phyloP scores from a whole-genome alignment of 2,113 vertebrate species.

The Leucopsar rothschildi region DNA sequence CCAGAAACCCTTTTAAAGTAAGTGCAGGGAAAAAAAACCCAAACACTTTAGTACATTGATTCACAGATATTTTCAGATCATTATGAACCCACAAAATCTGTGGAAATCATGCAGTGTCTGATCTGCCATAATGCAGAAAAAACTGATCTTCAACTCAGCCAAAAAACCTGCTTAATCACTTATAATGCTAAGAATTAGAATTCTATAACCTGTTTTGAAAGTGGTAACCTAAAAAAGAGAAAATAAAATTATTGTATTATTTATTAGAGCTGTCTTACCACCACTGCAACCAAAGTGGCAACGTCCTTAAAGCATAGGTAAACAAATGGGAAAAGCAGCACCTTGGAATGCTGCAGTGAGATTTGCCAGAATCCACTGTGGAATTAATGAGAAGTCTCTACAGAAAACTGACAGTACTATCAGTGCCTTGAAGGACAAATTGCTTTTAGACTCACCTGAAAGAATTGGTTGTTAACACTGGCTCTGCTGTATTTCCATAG shows the following conservation, averaged over 20 bases:
- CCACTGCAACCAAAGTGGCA: background rate
- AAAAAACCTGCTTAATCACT: background rate
- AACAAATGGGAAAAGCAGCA: background rate
- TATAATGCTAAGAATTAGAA: background rate
- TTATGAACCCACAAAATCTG: background rate
- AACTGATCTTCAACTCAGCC: background rate
- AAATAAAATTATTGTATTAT: background rate
- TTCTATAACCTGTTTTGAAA: background rate
- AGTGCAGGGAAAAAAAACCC: background rate
- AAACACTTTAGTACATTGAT: background rate
- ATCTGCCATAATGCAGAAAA: background rate
- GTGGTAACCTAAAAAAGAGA: background rate
- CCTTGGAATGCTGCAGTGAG: background rate
- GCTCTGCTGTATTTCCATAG: background rate
- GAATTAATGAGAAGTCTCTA: background rate
- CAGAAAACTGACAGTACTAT: background rate
- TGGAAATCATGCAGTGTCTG: background rate
- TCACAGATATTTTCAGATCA: background rate
- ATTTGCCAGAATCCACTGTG: background rate
- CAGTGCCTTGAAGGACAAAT: background rate
- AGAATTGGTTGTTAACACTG: background rate
- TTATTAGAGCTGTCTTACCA: background rate
- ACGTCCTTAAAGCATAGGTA: background rate
- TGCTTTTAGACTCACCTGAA: background rate
- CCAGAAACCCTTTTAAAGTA: background rate